phyloP scores from a whole-genome alignment of 2,113 vertebrate species.

The Mohoua ochrocephala region DNA sequence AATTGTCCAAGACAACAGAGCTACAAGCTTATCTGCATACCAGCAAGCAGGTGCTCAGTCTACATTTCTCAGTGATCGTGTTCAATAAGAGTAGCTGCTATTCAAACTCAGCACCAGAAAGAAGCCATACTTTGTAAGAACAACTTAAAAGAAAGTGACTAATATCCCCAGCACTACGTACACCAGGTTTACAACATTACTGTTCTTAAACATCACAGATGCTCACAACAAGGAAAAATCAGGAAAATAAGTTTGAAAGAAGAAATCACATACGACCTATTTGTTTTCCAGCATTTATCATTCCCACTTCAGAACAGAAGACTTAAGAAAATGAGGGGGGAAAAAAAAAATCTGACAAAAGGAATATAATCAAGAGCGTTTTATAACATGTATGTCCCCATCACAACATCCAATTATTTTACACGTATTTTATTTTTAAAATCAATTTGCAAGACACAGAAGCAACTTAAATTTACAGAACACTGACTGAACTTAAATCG shows the following conservation, averaged over 20 bases:
- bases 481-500: background rate
- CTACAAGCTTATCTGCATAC: background rate
- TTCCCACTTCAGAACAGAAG: background rate
- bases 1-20: background rate
- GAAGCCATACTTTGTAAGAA: background rate
- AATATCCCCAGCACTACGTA: background rate
- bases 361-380: background rate
- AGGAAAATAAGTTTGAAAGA: background rate
- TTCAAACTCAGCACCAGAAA: background rate
- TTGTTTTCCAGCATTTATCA: background rate
- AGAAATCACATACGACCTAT: background rate
- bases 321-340: background rate
- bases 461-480: background rate
- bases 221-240: background rate
- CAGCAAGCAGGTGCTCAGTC: background rate
- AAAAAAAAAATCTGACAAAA: background rate
- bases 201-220: background rate
- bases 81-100: background rate
- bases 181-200: background rate
- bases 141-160: background rate
- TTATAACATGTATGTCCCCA: background rate
- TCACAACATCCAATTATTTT: background rate
- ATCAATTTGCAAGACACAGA: background rate
- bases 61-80: background rate
- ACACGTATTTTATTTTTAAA: background rate